A percentile compares a stretch with the other conserved stretches of the same genome.
Conservation (phyloP, 2,797 vertebrate genomes). For the Danio kyathit region DNA sequence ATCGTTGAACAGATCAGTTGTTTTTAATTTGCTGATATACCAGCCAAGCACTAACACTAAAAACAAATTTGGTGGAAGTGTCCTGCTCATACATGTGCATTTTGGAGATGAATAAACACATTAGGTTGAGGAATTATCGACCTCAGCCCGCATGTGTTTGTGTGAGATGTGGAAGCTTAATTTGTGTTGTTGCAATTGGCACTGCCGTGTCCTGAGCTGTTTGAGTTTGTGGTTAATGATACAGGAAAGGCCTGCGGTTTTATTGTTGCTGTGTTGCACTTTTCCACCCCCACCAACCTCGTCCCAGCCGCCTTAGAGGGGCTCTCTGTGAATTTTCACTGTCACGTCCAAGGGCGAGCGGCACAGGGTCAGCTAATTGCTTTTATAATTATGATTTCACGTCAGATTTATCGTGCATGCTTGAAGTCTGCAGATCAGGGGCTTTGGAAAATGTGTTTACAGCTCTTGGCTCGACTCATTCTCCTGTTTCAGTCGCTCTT, state of each 20-base stretch:
- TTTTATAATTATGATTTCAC: constrained; percentile 89
- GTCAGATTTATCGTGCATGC: constrained; percentile 87
- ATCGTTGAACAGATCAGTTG: no score
- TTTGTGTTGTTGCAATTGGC: constrained; percentile 66
- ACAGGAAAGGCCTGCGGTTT: constrained; percentile 81
- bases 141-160: neutral
- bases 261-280: constrained; percentile 86
- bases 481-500: constrained; percentile 80
- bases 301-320: constrained; percentile 77
- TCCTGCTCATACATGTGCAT: neutral
- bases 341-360: constrained; percentile 85
- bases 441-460: constrained; percentile 80
- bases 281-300: constrained; percentile 56
- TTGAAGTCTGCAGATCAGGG: constrained; percentile 78
- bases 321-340: constrained; percentile 84
- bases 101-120: constrained; percentile 1
- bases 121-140: neutral
- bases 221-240: constrained; percentile 82
- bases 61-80: neutral
- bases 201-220: constrained; percentile 68
- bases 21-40: neutral
- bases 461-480: constrained; percentile 74
- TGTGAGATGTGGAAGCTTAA: constrained; percentile 56
- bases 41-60: neutral
- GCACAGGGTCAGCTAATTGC: constrained; percentile 88